Base-by-base conservation (phyloP, 2,797 vertebrate genomes). In the Crocidura indochinensis region DNA sequence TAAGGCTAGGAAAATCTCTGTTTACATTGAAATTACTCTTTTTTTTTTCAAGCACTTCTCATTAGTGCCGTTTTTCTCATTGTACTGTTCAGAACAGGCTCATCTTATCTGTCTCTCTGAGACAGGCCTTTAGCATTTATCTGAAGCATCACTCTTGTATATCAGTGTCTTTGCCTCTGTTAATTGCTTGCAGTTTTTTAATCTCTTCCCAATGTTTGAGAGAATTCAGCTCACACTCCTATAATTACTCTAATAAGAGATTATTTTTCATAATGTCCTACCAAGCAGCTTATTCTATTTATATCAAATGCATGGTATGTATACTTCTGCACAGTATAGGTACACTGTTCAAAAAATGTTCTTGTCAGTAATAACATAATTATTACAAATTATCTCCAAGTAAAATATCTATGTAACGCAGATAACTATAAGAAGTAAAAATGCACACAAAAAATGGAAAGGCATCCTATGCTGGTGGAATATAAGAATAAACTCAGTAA, bases 311-410 rank as follows among this genome's bases (percentile, higher is more conserved):
- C 38, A 38, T 38, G 38, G 38, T 38, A 2, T 38, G 38, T 38
- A 38, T 38, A 38, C 38, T 38, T 38, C 38, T 38, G 38, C 38
- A 76, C 20, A 73, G 9, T 4, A 8, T 19, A 80, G n/a, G 26
- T 20, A 64, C 3, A 64, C 24, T 81, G 51, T 74, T 87, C 27
- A 81, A 90, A 85, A 8, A 62, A 78, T 60, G 12, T 12, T 56
- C 47, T 67, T 56, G 15, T 47, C 7, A 82, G 49, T 15, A 69
- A 84, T 60, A 76, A 27, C 64, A 69, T 19, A 89, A 82, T 65
- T 20, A 38, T 77, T 75, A 73, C 19, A 78, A 87, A 87, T 73
- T 86, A 60, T 31, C 46, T 73, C 77, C 51, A 17, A 31, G 51
- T 53, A 53, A 53, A 53, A 14, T 53, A 53, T 17, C 17, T 53